Evolutionary conservation across 2,888 invertebrate genomes (phyloP).

Genomic region (Drosophila fungiperda): DNA sequence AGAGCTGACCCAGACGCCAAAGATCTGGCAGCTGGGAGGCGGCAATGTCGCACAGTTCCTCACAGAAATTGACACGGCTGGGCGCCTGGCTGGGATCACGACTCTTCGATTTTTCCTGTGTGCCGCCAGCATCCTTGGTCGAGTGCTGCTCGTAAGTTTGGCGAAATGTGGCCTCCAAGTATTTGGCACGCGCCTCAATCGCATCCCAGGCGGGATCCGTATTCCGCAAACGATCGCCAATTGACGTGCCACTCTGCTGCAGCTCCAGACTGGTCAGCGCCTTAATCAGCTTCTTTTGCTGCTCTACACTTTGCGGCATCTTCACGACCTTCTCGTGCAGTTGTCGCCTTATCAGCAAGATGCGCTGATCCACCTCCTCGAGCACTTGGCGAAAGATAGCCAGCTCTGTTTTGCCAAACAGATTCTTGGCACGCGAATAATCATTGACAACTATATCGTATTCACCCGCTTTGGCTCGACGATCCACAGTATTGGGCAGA

Average conservation of each 20-base stretch:
- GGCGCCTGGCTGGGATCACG: slow-evolving; percentile 86
- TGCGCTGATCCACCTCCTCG: slow-evolving; percentile 95
- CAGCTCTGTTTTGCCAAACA: slow-evolving; percentile 97
- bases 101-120: slow-evolving; percentile 82
- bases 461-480: slow-evolving; percentile 96
- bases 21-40: slow-evolving; percentile 94
- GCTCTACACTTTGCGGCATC: slow-evolving; percentile 96
- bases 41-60: slow-evolving; percentile 91
- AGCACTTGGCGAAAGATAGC: slow-evolving; percentile 94
- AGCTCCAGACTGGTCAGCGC: slow-evolving; percentile 90
- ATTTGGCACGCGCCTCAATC: slow-evolving; percentile 92
- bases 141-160: slow-evolving; percentile 83
- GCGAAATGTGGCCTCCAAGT: slow-evolving; percentile 86
- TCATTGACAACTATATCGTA: slow-evolving; percentile 99
- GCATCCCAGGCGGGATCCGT: slow-evolving; percentile 99
- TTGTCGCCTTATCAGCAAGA: slow-evolving; percentile 92
- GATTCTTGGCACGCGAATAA: slow-evolving; percentile 97
- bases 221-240: slow-evolving; percentile 83
- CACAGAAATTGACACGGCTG: slow-evolving; percentile 90
- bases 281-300: slow-evolving; percentile 97
- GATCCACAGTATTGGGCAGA: slow-evolving; percentile 96
- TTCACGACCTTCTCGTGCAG: slow-evolving; percentile 93
- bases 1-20: slow-evolving; percentile 97
- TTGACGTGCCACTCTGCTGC: slow-evolving; percentile 82
- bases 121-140: slow-evolving; percentile 77